Evolutionary conservation across 2,888 invertebrate species (phyloP), one percentile per base, ranked within the genome.

Genomic region (Scaptomyza parva): DNA sequence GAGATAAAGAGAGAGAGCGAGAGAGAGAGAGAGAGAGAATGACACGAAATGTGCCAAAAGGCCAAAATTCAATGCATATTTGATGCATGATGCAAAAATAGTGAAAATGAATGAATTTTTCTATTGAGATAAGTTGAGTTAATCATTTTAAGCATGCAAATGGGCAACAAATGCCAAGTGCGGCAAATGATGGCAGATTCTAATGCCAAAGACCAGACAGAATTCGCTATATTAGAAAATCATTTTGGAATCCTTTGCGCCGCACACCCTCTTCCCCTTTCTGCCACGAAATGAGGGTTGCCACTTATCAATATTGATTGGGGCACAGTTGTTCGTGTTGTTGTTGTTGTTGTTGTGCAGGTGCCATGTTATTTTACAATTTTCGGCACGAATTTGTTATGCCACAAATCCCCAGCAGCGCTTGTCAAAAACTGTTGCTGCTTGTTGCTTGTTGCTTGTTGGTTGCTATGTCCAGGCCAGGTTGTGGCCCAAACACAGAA

Each of bases 401-500:
- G 81, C 82, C 78, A 69, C 81, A 84, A 84, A 86, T 86, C 84
- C 84, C 82, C 81, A 77, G 68, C 51, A 78, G 82, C 82, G 75
- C 58, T 68, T 86, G 84, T 84, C 86, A 74, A 67, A 67, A 82
- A 64, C 66, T 69, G 64, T 65, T 64, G 70, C 64, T 52, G 52
- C 35, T 47, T 45, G 59, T 18, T 43, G 24, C 45, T 54, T 28
- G 28, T 28, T 28, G 28, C 9, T 9, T 28, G 43, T 6, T 41
- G 26, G 26, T 47, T 47, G 40, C 40, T n/a, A 26, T n/a, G 17
- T 20, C 39, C 51, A 11, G 18, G 20, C 35, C 51, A 41, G 44
- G 48, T 59, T 61, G 14, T 37, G 37, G 69, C 74, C 68, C 65
- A 30, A 30, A 47, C 41, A 51, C 43, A 54, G 62, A 61, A 54